These are phyloP conservation scores for Cephalopholis sonnerati DNA, from an alignment of 2,113 vertebrate genomes.

Conservation along the genomic window DNA sequence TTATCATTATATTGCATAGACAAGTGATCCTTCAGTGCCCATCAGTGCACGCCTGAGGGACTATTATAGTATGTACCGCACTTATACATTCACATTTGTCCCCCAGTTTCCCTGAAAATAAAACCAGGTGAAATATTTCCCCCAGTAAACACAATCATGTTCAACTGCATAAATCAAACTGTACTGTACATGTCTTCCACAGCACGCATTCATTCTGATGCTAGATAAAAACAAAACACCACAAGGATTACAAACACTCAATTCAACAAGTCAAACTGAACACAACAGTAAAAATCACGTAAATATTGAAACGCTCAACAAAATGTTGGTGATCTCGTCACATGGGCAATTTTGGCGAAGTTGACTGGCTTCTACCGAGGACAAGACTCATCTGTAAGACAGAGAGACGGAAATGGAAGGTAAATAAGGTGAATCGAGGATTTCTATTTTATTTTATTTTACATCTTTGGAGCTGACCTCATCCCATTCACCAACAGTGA, in stretches of 20 bases:
- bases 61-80: constrained; percentile 37
- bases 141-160: constrained; percentile 30
- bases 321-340: constrained; percentile 59
- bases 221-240: constrained; percentile 39
- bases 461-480: neutral
- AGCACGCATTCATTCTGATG: constrained; percentile 14
- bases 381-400: constrained; percentile 83
- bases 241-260: constrained; percentile 29
- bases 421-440: constrained; percentile 41
- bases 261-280: constrained; percentile 1
- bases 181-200: neutral
- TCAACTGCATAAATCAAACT: constrained; percentile 37
- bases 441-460: neutral
- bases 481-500: constrained; percentile 24
- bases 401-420: constrained; percentile 59
- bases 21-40: constrained; percentile 57
- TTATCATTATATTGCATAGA: constrained; percentile 68
- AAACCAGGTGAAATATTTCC: constrained; percentile 17
- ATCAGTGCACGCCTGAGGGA: constrained; percentile 46
- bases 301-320: constrained; percentile 23
- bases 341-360: constrained; percentile 66
- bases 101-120: constrained; percentile 41
- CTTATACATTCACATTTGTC: constrained; percentile 60
- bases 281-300: constrained; percentile 32
- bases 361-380: constrained; percentile 68